These are phyloP conservation scores for Sebastes fasciatus DNA, from an alignment of 2,113 vertebrate species.

Conservation along the genomic window DNA sequence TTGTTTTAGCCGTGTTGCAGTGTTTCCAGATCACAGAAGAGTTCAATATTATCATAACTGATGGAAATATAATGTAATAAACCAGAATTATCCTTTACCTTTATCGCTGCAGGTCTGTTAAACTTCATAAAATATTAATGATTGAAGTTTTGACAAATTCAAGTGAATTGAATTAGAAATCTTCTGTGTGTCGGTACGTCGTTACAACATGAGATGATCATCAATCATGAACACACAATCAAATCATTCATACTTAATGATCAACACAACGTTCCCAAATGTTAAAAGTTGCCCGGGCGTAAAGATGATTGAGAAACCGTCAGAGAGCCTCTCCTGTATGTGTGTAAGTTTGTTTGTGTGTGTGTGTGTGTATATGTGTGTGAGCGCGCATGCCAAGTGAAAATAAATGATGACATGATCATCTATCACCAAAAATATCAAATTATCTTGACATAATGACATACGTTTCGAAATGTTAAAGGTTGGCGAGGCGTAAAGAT, in stretches of 20 bases:
- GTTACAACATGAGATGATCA: background rate
- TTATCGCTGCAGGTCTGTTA: background rate
- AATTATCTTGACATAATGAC: slow-evolving; percentile 33
- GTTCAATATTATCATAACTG: no score
- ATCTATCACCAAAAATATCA: slow-evolving; percentile 43
- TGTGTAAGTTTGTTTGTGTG: slow-evolving; percentile 15
- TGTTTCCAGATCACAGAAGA: no score
- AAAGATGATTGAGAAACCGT: slow-evolving; percentile 19
- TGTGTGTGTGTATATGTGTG: slow-evolving; percentile 19
- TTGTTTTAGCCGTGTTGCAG: background rate
- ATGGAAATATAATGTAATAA: no score
- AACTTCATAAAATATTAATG: background rate
- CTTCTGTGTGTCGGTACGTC: background rate
- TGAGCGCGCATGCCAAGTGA: background rate
- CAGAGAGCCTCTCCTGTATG: background rate
- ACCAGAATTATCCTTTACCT: no score
- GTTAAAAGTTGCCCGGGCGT: background rate
- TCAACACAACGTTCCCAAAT: slow-evolving; percentile 22
- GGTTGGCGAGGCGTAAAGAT: slow-evolving; percentile 23
- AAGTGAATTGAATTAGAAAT: background rate
- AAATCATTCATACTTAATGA: background rate
- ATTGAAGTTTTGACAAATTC: background rate
- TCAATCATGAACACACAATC: slow-evolving; percentile 3
- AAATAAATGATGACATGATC: slow-evolving; percentile 12
- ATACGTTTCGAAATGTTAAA: slow-evolving; percentile 30